Base-by-base conservation (phyloP, 2,888 invertebrate genomes). In the Gari tellinella region DNA sequence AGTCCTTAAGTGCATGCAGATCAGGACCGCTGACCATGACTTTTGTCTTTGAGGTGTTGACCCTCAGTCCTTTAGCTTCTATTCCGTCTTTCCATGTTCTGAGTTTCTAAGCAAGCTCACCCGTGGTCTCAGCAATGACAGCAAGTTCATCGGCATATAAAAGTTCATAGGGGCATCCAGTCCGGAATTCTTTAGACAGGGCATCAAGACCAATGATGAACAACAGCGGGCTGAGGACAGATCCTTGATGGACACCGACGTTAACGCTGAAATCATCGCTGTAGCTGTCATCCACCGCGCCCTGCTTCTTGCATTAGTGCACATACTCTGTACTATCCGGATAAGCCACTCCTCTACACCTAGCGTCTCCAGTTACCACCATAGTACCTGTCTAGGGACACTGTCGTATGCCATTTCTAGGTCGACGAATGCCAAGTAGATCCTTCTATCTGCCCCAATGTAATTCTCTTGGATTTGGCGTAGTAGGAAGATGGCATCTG, bases 141-240 rank as follows among this genome's bases (percentile, higher is more conserved):
- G 43, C 40, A 17, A 56, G 23, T 14, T 57, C 57, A 57, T 57
- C 25, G 19, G 57, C 57, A 46, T 57, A 57, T 3, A 57, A 31
- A 26, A 21, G 26, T 14, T 57, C 57, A 40, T 41, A 56, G 7
- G 55, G 43, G 21, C 37, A 12, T 3, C 41, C 15, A 5, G 21
- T 17, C 1, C 57, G 45, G 12, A 57, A 46, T 37, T 57, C 25
- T 1, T 17, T 4, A 5, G 57, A 57, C 31, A 57, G 25, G 4
- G 57, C 46, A n/a, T 57, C 57, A 2, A 57, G 57, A 15, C 43
- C 57, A 46, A 57, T 31, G 45, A 46, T 57, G 31, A 57, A 57
- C 23, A 46, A 45, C 46, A 57, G n/a, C 2, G 31, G n/a, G 17
- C 57, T 46, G 12, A 57, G 26, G 2, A 46, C 57, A 12, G 46